These are phyloP conservation scores for Leptinotarsa tumamoca DNA, from an alignment of 2,888 invertebrate genomes.

Conservation along the genomic window DNA sequence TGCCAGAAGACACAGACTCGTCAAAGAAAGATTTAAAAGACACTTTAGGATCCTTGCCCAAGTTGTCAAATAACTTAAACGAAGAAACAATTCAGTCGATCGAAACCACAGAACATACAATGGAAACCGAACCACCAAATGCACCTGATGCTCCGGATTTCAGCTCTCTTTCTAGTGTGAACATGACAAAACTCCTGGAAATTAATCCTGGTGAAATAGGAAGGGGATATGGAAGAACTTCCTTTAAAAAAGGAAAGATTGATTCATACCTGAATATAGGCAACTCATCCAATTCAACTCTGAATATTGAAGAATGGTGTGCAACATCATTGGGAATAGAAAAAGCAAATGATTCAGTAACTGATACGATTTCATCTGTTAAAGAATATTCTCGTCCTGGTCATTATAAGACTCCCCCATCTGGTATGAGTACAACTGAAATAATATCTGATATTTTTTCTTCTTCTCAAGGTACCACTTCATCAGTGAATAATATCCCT, in stretches of 20 bases:
- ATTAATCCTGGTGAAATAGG: background rate
- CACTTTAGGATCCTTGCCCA: background rate
- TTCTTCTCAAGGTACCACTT: background rate
- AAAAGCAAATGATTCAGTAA: background rate
- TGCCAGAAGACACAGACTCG: conserved; percentile 10
- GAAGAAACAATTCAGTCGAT: background rate
- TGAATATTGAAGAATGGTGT: conserved; percentile 12
- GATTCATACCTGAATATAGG: background rate
- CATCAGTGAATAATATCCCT: background rate
- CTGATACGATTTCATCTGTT: background rate
- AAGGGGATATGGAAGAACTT: background rate
- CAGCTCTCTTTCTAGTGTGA: conserved; percentile 12
- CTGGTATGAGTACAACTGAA: background rate
- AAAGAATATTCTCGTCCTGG: too few relatives aligned
- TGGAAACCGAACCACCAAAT: conserved; percentile 6
- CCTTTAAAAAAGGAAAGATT: background rate
- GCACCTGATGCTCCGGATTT: background rate
- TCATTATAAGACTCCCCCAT: too few relatives aligned
- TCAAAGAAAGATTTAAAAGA: conserved; percentile 6
- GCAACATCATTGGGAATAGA: background rate
- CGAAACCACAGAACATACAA: conserved; percentile 1
- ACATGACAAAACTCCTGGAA: conserved; percentile 13
- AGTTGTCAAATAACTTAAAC: background rate
- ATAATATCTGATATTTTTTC: background rate
- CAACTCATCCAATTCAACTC: background rate